Evolutionary conservation across 2,797 vertebrate genomes (phyloP), one percentile per base, ranked within the genome.

Genomic region (Helostoma temminkii): DNA sequence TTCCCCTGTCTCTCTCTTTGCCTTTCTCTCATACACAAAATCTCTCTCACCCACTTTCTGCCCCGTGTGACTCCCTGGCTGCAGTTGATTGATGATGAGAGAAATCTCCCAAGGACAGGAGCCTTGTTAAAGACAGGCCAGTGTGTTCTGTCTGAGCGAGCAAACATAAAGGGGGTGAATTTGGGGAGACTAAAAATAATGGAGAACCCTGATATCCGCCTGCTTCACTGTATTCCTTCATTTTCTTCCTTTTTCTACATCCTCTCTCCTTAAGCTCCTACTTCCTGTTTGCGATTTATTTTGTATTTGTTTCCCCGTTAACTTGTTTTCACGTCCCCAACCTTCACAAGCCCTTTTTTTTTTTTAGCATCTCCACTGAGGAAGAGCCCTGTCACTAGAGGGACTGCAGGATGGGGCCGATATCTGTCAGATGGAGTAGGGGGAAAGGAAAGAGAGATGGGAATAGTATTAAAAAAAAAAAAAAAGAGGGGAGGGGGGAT

Each of bases 31-130:
- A 2, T 8, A 9, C 73, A 68, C 67, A 81, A 76, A 66, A 67
- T 88, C 77, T 78, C 74, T 74, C 75, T 72, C 37, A 6, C 67
- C 70, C 50, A 22, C 60, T 76, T 76, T 69, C 82, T 79, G 78
- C 70, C 77, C 86, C 46, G 50, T 43, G 77, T 49, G 71, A 72
- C 80, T 83, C 58, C 53, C 82, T 46, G 54, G 71, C 84, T 68
- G 47, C 78, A 21, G 74, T 62, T 92, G 89, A 90, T 90, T 87
- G 87, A 89, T 92, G 89, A 91, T 70, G 87, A 90, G 81, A 71
- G 76, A 74, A 79, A 83, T 80, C 85, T 91, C 80, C 81, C 91
- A 91, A 91, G 88, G 89, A 91, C 87, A 73, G 88, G 43, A 54
- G 74, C 73, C 83, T 81, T 88, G 88, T 88, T 88, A 86, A 84